Conservation (phyloP, 2,888 invertebrate genomes). For the Hermaeophaga mercurialis region DNA sequence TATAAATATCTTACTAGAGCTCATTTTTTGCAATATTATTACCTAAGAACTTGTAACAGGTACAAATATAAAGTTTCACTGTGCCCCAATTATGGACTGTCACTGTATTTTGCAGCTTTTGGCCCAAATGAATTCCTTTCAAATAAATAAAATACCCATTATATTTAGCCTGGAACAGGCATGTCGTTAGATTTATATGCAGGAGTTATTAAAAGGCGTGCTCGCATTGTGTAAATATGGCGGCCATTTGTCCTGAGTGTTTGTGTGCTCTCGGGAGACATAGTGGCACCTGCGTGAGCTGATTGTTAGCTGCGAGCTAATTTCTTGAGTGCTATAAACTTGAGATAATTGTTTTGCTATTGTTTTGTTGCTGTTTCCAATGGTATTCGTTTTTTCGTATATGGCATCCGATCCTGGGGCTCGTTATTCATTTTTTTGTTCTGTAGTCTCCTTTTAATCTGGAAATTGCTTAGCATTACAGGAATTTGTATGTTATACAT, state of each 20-base stretch:
- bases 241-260: conserved; percentile 16
- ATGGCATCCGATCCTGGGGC: not conserved
- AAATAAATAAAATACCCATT: conserved; percentile 23
- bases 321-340: conserved; percentile 26
- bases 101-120: not conserved
- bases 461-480: not conserved
- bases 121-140: conserved; percentile 8
- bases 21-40: no score
- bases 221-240: conserved; percentile 15
- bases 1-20: no score
- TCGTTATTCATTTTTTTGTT: not conserved
- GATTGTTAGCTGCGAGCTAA: conserved; percentile 22
- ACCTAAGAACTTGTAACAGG: no score
- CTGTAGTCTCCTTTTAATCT: not conserved
- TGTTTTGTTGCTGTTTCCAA: conserved; percentile 11
- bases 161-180: conserved; percentile 10
- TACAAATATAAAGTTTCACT: no score
- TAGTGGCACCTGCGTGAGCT: conserved; percentile 23
- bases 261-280: conserved; percentile 15
- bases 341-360: conserved; percentile 20
- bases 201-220: conserved; percentile 23
- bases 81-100: not conserved
- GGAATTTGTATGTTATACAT: not conserved
- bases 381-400: not conserved
- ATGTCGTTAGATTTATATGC: conserved; percentile 23